Evolutionary conservation across 2,888 invertebrate genomes (phyloP).

Genomic region (Oligia fasciuncula): DNA sequence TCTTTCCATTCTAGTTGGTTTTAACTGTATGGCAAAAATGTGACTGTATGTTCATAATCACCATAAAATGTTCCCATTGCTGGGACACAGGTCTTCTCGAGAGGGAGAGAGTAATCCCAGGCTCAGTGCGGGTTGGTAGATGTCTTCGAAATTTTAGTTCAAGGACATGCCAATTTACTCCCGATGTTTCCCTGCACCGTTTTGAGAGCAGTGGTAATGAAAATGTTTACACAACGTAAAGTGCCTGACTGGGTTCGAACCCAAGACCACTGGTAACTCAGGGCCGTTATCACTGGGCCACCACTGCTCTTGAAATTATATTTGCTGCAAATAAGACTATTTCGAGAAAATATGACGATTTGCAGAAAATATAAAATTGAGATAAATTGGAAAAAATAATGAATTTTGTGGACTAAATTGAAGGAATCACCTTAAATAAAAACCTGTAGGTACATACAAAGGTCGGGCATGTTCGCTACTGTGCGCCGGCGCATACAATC

Average conservation of each 20-base stretch:
- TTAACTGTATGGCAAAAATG: too few relatives aligned
- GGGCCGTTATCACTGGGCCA: neutral
- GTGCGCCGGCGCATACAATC: conserved; percentile 75
- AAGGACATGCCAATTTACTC: neutral
- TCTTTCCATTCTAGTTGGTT: too few relatives aligned
- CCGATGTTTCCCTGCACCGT: neutral
- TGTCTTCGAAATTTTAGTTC: neutral
- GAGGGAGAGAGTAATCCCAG: neutral
- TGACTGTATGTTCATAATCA: neutral
- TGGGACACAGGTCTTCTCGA: neutral
- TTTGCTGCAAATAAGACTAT: neutral
- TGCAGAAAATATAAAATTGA: neutral
- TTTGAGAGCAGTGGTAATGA: neutral
- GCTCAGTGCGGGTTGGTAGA: too few relatives aligned
- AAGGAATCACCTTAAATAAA: conserved; percentile 37
- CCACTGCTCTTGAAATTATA: neutral
- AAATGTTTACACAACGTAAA: too few relatives aligned
- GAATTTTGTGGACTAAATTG: neutral
- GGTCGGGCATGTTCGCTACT: conserved; percentile 67
- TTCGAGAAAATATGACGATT: neutral
- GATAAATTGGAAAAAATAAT: neutral
- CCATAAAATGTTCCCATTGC: neutral
- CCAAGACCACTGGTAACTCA: too few relatives aligned
- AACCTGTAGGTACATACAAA: conserved; percentile 43
- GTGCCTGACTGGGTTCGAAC: too few relatives aligned